These are phyloP conservation scores for Loriculus beryllinus DNA, from an alignment of 2,797 vertebrate genomes.

Conservation along the genomic window DNA sequence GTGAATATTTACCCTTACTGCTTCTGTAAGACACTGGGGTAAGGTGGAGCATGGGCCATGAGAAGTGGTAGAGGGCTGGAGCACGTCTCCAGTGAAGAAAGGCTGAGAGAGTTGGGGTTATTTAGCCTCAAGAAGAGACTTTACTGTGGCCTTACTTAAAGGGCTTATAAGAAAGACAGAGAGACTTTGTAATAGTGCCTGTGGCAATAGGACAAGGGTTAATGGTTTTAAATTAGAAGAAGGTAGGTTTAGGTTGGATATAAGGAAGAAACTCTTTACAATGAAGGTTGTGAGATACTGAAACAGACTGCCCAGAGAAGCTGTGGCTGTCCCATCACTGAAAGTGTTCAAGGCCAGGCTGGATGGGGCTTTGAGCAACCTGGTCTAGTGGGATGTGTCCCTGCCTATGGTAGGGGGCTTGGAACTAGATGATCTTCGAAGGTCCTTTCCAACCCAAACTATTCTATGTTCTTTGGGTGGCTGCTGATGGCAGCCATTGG, in stretches of 20 bases:
- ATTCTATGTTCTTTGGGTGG: neutral
- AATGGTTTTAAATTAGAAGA: neutral
- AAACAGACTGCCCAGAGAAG: neutral
- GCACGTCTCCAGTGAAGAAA: neutral
- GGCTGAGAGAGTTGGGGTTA: neutral
- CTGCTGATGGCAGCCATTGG: neutral
- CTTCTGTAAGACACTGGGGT: neutral
- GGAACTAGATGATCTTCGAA: neutral
- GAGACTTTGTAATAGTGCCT: neutral
- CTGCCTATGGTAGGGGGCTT: rapidly evolving
- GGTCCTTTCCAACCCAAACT: neutral
- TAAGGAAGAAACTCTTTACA: neutral
- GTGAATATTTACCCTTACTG: neutral
- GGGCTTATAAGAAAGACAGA: neutral
- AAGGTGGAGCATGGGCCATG: neutral
- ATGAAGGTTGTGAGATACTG: neutral
- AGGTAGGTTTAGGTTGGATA: neutral
- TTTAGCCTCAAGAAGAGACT: neutral
- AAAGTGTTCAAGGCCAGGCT: neutral
- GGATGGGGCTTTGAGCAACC: neutral
- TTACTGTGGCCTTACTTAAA: neutral
- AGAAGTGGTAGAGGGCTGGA: neutral
- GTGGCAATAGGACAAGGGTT: neutral
- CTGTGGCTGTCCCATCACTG: neutral
- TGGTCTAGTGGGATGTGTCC: neutral